phyloP scores from a whole-genome alignment of 2,888 invertebrate species.

The Mimas tiliae region DNA sequence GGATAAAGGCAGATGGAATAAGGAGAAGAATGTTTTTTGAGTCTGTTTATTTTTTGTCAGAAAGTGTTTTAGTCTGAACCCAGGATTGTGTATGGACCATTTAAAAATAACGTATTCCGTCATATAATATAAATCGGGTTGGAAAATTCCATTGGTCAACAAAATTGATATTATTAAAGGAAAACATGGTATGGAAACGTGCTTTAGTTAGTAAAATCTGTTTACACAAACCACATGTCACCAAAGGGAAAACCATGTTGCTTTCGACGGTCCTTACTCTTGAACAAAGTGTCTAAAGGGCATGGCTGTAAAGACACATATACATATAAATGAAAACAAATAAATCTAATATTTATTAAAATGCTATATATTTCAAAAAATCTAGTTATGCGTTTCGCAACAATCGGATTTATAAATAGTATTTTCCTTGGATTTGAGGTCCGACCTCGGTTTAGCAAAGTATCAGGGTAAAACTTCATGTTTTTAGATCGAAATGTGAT shows the following conservation, averaged over 20 bases:
- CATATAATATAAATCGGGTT: background rate
- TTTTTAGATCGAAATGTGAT: background rate
- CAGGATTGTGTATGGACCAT: background rate
- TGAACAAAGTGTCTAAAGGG: background rate
- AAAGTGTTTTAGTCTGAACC: background rate
- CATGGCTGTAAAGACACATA: too few relatives aligned
- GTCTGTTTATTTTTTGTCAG: too few relatives aligned
- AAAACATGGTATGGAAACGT: constrained; percentile 1
- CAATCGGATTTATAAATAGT: too few relatives aligned
- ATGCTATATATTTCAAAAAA: too few relatives aligned
- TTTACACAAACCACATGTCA: background rate
- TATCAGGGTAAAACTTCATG: background rate
- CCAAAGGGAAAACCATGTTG: background rate
- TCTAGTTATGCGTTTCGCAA: too few relatives aligned
- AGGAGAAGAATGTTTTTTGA: too few relatives aligned
- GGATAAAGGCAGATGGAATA: too few relatives aligned
- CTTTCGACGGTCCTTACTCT: background rate
- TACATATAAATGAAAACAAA: too few relatives aligned
- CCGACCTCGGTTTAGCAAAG: background rate
- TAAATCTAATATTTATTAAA: too few relatives aligned
- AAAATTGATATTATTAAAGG: background rate
- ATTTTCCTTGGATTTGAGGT: too few relatives aligned
- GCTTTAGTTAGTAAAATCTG: background rate
- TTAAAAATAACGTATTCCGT: background rate
- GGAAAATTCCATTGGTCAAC: background rate